Base-by-base conservation (phyloP, 2,888 invertebrate genomes). In the Drosophila helvetica region DNA sequence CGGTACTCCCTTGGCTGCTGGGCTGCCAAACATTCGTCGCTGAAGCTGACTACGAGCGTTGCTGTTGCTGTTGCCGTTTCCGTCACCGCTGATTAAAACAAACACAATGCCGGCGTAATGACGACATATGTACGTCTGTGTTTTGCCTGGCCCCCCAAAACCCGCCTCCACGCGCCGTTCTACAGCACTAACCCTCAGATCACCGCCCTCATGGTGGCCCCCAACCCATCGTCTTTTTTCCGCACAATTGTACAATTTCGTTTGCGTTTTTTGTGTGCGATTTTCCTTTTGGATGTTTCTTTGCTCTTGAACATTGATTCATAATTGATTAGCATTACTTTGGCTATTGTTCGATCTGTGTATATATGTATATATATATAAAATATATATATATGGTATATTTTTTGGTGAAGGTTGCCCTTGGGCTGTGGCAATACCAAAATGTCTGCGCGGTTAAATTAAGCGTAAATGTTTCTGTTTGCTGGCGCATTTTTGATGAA, bases 261-360 rank as follows among this genome's bases (percentile, higher is more conserved):
- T 63, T 68, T 68, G 58, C 55, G 48, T 56, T 56, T 51, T 61
- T 68, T 45, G n/a, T 45, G 9, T n/a, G 25, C 18, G 15, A 25
- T 56, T 50, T 42, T 64, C 63, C 50, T 48, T 71, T 69, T 65
- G 57, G 56, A 55, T 75, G 69, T 72, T 69, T 60, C 62, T 61
- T 68, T 63, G 51, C 63, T 54, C 65, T 70, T 65, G 33, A 66
- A 74, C 84, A 85, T 85, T 85, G 85, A 85, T 83, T 86, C 86
- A 86, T 86, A 86, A 86, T 86, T 86, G 88, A 86, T 85, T 85
- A 86, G 87, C 87, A 85, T 85, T 85, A 86, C 83, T 83, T 80
- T 85, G 71, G 74, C 86, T 74, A 87, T 87, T 85, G 86, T 85
- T 78, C 77, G 83, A 78, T 67, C 75, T 69, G 63, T 72, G 63